Conservation (phyloP, 2,797 vertebrate genomes). For the Sylvilagus floridanus region DNA sequence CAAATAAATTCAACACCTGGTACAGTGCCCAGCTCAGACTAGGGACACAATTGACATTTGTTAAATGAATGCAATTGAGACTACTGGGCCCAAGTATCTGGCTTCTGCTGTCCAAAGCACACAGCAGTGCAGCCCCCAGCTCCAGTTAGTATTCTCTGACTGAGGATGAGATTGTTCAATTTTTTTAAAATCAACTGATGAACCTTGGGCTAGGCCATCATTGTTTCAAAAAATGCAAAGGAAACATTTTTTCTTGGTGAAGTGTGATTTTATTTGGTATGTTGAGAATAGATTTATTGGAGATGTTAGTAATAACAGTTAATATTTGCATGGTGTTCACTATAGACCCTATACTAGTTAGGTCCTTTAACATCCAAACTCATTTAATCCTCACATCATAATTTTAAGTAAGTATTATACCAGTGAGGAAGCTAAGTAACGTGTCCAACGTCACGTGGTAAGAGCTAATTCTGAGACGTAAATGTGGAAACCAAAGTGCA, state of each 20-base stretch:
- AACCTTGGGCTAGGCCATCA: background rate
- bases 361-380: background rate
- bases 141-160: background rate
- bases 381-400: background rate
- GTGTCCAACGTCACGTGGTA: background rate
- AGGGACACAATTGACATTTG: background rate
- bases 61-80: background rate
- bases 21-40: background rate
- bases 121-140: background rate
- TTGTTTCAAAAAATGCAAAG: slow-evolving; percentile 31
- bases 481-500: background rate
- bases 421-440: background rate
- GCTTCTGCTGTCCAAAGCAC: background rate
- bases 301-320: background rate
- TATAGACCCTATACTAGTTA: background rate
- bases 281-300: slow-evolving; percentile 31
- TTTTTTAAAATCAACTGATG: background rate
- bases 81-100: background rate
- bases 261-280: slow-evolving; percentile 39
- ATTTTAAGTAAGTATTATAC: slow-evolving; percentile 23
- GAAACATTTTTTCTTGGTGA: background rate
- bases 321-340: background rate
- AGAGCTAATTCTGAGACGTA: background rate
- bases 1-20: background rate
- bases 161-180: background rate